phyloP scores from a whole-genome alignment of 2,888 invertebrate genomes.

The Chymomyza procnemis region DNA sequence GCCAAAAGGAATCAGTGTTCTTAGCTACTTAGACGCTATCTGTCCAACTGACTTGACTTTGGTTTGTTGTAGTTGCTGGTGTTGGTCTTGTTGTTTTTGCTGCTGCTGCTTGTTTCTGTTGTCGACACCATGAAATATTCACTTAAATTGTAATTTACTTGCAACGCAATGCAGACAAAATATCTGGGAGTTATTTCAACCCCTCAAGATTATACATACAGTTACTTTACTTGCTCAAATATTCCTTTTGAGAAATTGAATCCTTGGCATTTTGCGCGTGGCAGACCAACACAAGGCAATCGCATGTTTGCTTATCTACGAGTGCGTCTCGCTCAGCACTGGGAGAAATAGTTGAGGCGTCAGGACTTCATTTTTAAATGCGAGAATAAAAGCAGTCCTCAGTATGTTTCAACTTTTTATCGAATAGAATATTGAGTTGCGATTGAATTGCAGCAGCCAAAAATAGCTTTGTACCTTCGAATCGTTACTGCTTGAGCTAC shows the following conservation, averaged over 20 bases:
- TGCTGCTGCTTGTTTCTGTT: conserved; percentile 9
- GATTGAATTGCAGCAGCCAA: no score
- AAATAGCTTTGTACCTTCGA: no score
- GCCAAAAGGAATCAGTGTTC: not conserved
- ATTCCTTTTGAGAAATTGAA: conserved; percentile 74
- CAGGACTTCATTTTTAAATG: no score
- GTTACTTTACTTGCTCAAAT: conserved; percentile 46
- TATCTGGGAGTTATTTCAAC: conserved; percentile 9
- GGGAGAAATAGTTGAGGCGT: conserved; percentile 5
- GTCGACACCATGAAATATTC: conserved; percentile 46
- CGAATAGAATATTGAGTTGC: no score
- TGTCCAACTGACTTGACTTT: not conserved
- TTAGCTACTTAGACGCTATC: not conserved
- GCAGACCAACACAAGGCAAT: conserved; percentile 50
- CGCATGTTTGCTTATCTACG: conserved; percentile 42
- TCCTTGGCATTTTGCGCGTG: conserved; percentile 46
- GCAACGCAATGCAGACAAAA: conserved; percentile 28
- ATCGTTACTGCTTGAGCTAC: no score
- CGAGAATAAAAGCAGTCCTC: no score
- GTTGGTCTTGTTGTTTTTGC: conserved; percentile 1
- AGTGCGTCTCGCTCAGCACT: not conserved
- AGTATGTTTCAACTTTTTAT: no score
- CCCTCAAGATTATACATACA: conserved; percentile 18
- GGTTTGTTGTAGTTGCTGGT: not conserved
- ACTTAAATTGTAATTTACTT: conserved; percentile 60